phyloP scores from a whole-genome alignment of 2,797 vertebrate species.

The Neopelma chrysocephalum region DNA sequence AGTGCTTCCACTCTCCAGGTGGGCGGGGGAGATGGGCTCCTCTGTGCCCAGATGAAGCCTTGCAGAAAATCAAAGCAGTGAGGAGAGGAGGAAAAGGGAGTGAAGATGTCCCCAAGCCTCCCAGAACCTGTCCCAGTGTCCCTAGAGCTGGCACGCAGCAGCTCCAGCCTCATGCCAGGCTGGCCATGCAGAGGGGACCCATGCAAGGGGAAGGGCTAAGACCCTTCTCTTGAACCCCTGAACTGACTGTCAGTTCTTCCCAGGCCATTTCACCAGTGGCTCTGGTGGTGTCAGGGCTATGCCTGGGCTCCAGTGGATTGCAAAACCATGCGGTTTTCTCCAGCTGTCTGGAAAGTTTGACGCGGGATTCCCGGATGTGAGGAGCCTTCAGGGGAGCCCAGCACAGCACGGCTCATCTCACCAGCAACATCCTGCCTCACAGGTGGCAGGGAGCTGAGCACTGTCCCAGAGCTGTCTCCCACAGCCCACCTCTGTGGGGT shows the following conservation, averaged over 20 bases:
- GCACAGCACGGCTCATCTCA: neutral
- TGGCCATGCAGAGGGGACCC: neutral
- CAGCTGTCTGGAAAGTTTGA: conserved; percentile 49
- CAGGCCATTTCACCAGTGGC: neutral
- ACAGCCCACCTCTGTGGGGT: fast-evolving
- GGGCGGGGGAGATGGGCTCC: neutral
- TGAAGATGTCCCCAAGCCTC: fast-evolving
- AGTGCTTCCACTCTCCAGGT: neutral
- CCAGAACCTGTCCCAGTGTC: neutral
- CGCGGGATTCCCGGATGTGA: conserved; percentile 16
- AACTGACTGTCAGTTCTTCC: neutral
- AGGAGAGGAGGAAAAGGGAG: neutral
- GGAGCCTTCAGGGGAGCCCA: conserved; percentile 10
- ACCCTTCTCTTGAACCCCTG: fast-evolving
- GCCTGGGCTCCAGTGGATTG: neutral
- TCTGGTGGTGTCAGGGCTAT: neutral
- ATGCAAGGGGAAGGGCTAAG: no score
- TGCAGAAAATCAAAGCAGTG: neutral
- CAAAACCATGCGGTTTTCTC: neutral
- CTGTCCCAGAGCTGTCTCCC: neutral
- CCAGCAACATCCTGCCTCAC: neutral
- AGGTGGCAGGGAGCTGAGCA: fast-evolving
- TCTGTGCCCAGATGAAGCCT: neutral
- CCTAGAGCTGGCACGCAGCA: fast-evolving
- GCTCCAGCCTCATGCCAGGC: fast-evolving